These are phyloP conservation scores for Stratiolaelaps scimitus DNA, from an alignment of 1,140 invertebrate species.

Conservation along the genomic window DNA sequence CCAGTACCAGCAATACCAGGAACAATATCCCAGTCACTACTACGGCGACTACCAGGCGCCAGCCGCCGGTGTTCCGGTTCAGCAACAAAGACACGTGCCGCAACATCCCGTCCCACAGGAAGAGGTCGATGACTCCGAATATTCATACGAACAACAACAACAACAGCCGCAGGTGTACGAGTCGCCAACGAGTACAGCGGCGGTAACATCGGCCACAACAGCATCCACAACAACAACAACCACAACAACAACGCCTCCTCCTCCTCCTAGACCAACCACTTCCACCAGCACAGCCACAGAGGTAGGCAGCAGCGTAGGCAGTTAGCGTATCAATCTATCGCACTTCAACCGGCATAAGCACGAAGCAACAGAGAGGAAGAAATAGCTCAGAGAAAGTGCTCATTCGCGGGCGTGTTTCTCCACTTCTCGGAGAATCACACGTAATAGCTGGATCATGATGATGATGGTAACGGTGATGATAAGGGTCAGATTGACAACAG, in stretches of 20 bases:
- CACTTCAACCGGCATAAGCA: too few species aligned
- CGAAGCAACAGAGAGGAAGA: too few species aligned
- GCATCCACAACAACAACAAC: constrained; percentile 17
- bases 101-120: constrained; percentile 18
- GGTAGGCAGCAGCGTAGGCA: neutral
- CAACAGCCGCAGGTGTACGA: constrained; percentile 2
- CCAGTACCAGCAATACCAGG: constrained; percentile 18
- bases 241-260: constrained; percentile 17
- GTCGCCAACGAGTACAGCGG: neutral
- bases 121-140: constrained; percentile 13
- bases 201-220: neutral
- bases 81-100: constrained; percentile 23
- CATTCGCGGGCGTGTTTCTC: too few species aligned
- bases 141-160: neutral
- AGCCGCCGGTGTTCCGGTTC: neutral
- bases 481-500: too few species aligned
- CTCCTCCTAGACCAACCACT: too few species aligned
- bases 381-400: too few species aligned
- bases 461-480: too few species aligned
- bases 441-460: too few species aligned
- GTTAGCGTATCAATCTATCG: too few species aligned
- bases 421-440: too few species aligned
- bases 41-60: constrained; percentile 16
- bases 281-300: constrained; percentile 19
- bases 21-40: constrained; percentile 18